Conservation (phyloP, 2,888 invertebrate genomes). For the Brenthis hecate region DNA sequence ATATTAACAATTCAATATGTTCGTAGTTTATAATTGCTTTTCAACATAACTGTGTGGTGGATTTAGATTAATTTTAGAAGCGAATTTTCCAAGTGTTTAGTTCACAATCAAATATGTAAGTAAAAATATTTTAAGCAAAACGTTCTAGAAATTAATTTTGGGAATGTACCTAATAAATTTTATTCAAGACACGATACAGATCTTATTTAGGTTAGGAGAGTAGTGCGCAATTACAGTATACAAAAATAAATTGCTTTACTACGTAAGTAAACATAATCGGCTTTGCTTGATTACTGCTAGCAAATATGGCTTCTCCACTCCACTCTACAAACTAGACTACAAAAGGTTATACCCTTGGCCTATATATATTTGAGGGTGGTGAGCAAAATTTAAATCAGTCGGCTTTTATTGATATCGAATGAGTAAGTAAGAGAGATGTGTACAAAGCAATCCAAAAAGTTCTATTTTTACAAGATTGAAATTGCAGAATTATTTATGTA, state of each 20-base stretch:
- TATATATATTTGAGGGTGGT: constrained; percentile 15
- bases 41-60: too few species aligned
- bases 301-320: constrained; percentile 24
- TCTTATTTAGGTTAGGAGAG: constrained; percentile 2
- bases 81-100: too few species aligned
- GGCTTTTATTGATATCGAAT: background rate
- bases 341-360: constrained; percentile 24
- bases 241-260: constrained; percentile 10
- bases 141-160: too few species aligned
- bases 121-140: background rate
- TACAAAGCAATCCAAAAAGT: too few species aligned
- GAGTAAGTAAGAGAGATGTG: background rate
- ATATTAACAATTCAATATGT: too few species aligned
- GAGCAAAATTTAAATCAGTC: constrained; percentile 5
- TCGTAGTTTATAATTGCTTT: too few species aligned
- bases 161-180: background rate
- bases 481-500: too few species aligned
- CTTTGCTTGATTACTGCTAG: constrained; percentile 18
- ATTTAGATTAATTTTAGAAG: too few species aligned
- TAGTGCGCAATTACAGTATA: background rate
- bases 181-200: background rate
- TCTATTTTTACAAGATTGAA: too few species aligned
- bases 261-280: constrained; percentile 19
- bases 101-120: too few species aligned
- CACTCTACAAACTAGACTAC: constrained; percentile 9